Evolutionary conservation across 2,113 vertebrate species (phyloP).

Genomic region (Azemiops feae): DNA sequence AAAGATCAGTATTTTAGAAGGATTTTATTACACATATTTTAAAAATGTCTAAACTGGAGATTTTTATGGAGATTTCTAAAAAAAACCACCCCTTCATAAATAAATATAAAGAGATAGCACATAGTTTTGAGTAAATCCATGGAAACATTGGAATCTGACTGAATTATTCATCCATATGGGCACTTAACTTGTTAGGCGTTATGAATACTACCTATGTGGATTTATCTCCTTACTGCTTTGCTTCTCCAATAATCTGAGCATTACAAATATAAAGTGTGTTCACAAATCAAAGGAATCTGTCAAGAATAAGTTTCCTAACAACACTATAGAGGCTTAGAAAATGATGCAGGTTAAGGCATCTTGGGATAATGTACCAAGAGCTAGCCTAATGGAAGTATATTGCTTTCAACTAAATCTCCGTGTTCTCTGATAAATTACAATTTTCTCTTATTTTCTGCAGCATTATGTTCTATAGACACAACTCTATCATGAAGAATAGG

Average conservation of each 20-base stretch:
- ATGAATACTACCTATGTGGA: background rate
- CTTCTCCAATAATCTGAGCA: background rate
- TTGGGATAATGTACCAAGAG: background rate
- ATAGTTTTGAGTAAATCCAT: background rate
- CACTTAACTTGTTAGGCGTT: background rate
- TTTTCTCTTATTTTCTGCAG: background rate
- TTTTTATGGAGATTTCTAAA: background rate
- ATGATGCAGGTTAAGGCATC: background rate
- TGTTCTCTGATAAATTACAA: background rate
- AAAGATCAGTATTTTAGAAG: background rate
- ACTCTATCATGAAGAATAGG: background rate
- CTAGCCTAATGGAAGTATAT: background rate
- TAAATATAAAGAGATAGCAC: background rate
- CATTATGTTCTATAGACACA: background rate
- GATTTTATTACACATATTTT: background rate
- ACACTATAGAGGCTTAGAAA: background rate
- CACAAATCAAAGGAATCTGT: background rate
- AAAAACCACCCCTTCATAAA: background rate
- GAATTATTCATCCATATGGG: background rate
- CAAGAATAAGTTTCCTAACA: background rate
- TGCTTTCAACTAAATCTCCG: background rate
- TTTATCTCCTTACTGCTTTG: background rate
- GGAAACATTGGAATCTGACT: background rate
- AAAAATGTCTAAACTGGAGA: background rate
- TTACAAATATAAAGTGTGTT: background rate